Evolutionary conservation across 1,140 invertebrate genomes (phyloP), one percentile per base, ranked within the genome.

Genomic region (Oryctes rhinoceros): DNA sequence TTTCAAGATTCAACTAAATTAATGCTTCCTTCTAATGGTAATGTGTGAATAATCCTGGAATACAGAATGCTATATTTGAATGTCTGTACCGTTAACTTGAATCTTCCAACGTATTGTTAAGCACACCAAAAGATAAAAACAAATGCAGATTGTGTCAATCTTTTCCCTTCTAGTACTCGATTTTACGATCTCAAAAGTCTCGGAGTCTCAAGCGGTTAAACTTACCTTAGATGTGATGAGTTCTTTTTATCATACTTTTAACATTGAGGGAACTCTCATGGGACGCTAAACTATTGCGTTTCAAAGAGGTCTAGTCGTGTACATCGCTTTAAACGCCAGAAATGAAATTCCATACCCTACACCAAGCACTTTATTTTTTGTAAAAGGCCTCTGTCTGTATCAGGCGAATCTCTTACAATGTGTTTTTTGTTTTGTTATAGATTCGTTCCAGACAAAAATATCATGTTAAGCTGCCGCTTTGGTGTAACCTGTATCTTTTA

Each of bases 401-500:
- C 7, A 9, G 35, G 11, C 24, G 7, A 71, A 10, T 10, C 39
- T 44, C 15, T 71, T 13, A 30, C 13, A 35, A 71, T 13, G 7
- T 35, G 13, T 13, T 24, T 6, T 10, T 15, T 15, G 9, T 7
- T 37, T 71, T 71, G 65, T 71, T 71, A 24, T 37, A 94, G 92
- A 89, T 94, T 11, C 89, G 89, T 78, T 85, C 87, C 4, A 88
- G 93, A 77, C 85, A 90, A n/a, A 94, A 94, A 84, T 96, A 93
- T 85, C 90, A 95, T 86, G 91, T 92, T 0, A 83, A 88, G 78
- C 85, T 96, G n/a, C 91, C 94, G 0, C 65, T 86, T 0, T 94
- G 93, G 93, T 92, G 91, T 82, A 94, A 92, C 81, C 47, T 91
- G 0, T 96, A 96, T 83, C 87, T 94, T 10, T 85, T 91, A 7